phyloP scores from a whole-genome alignment of 2,113 vertebrate species.

The Lasiurus cinereus region DNA sequence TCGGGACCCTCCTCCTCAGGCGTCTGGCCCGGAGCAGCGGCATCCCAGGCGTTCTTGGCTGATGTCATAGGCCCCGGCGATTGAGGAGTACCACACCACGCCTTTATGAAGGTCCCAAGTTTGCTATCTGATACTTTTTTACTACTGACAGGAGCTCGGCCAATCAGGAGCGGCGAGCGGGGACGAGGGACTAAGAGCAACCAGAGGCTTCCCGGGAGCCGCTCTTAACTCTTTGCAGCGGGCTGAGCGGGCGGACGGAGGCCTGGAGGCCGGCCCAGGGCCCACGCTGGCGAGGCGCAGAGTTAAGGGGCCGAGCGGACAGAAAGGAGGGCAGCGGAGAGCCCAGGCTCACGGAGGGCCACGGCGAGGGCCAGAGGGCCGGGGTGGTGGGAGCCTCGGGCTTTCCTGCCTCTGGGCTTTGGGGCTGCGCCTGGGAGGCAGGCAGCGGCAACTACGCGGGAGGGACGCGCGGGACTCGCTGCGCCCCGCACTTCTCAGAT shows the following conservation, averaged over 20 bases:
- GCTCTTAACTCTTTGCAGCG: slow-evolving; percentile 85
- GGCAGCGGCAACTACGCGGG: neutral
- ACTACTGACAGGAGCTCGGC: slow-evolving; percentile 88
- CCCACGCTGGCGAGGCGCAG: neutral
- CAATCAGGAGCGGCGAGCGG: slow-evolving; percentile 86
- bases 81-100: slow-evolving; percentile 84
- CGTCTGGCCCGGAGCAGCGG: slow-evolving; percentile 84
- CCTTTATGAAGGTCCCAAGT: slow-evolving; percentile 88
- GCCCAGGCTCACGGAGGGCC: neutral
- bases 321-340: neutral
- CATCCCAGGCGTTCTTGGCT: slow-evolving; percentile 88
- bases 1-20: slow-evolving; percentile 89
- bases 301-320: no score
- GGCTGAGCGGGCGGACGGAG: neutral
- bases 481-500: neutral
- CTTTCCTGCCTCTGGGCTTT: neutral
- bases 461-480: no score
- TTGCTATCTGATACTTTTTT: slow-evolving; percentile 90
- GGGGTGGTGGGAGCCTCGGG: neutral
- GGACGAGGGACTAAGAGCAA: slow-evolving; percentile 65
- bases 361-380: neutral
- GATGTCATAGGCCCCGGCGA: slow-evolving; percentile 89
- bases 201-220: slow-evolving; percentile 66
- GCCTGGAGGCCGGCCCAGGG: accelerated
- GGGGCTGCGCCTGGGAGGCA: neutral